Percentiles rank a stretch among this genome's conserved stretches.
These are phyloP conservation scores for Drosophila pullipes DNA, from an alignment of 2,888 invertebrate species.

Conservation along the genomic window DNA sequence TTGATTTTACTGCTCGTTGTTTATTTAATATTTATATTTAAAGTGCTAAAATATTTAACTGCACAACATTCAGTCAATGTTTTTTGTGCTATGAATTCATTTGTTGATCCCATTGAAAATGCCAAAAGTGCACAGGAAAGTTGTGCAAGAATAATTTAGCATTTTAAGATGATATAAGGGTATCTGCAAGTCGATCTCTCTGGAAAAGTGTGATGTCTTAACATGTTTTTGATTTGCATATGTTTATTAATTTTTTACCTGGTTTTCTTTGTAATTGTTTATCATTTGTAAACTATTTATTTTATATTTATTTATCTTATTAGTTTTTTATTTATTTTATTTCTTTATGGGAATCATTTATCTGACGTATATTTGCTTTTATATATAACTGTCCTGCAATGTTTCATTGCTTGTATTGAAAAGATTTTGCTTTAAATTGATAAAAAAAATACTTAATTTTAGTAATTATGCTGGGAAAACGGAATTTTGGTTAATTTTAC, in stretches of 20 bases:
- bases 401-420: too few relatives aligned
- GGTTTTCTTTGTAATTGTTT: constrained; percentile 10
- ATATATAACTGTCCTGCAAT: neutral
- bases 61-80: constrained; percentile 12
- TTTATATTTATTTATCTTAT: neutral
- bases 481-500: neutral
- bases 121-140: neutral
- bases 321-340: neutral
- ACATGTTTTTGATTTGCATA: neutral
- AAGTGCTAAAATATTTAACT: neutral
- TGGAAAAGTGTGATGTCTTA: neutral
- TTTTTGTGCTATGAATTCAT: constrained; percentile 30
- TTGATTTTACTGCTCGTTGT: constrained; percentile 11
- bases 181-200: neutral
- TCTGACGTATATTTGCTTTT: neutral
- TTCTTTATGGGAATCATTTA: neutral
- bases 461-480: too few relatives aligned
- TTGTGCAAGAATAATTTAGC: too few relatives aligned
- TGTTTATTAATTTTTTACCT: neutral
- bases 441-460: too few relatives aligned
- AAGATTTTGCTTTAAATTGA: too few relatives aligned
- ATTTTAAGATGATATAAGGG: neutral
- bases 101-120: neutral
- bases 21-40: constrained; percentile 13
- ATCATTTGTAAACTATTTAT: constrained; percentile 4